phyloP scores from a whole-genome alignment of 2,888 invertebrate genomes.

The Conistra vaccinii region DNA sequence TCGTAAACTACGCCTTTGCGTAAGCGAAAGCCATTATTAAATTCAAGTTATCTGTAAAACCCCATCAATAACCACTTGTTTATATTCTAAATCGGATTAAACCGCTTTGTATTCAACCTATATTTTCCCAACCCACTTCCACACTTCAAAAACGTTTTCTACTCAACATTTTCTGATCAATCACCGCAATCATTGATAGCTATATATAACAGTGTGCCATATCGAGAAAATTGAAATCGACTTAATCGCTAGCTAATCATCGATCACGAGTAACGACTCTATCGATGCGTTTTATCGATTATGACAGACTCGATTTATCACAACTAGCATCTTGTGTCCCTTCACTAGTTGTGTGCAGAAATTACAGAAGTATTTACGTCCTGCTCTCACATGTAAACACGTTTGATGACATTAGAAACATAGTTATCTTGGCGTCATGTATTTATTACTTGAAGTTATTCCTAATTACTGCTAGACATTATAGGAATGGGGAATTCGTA shows the following conservation, averaged over 20 bases:
- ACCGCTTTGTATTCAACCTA: constrained; percentile 34
- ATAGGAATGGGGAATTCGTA: constrained; percentile 54
- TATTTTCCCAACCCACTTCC: constrained; percentile 61
- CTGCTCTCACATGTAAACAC: constrained; percentile 72
- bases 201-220: constrained; percentile 62
- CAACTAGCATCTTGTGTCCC: constrained; percentile 46
- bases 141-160: constrained; percentile 55
- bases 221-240: constrained; percentile 65
- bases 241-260: constrained; percentile 63
- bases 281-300: constrained; percentile 62
- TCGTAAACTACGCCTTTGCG: constrained; percentile 37
- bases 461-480: constrained; percentile 60
- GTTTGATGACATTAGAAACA: constrained; percentile 63
- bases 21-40: constrained; percentile 40
- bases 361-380: constrained; percentile 71
- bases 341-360: constrained; percentile 62
- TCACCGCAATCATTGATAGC: constrained; percentile 60
- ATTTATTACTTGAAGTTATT: constrained; percentile 66
- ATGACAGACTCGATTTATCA: constrained; percentile 61
- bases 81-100: constrained; percentile 52
- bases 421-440: constrained; percentile 56
- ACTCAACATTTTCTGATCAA: constrained; percentile 58
- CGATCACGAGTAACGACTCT: constrained; percentile 62
- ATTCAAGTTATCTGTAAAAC: constrained; percentile 43
- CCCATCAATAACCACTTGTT: constrained; percentile 36